Conservation (phyloP, 2,113 vertebrate genomes). For the Ploceus nigricollis region DNA sequence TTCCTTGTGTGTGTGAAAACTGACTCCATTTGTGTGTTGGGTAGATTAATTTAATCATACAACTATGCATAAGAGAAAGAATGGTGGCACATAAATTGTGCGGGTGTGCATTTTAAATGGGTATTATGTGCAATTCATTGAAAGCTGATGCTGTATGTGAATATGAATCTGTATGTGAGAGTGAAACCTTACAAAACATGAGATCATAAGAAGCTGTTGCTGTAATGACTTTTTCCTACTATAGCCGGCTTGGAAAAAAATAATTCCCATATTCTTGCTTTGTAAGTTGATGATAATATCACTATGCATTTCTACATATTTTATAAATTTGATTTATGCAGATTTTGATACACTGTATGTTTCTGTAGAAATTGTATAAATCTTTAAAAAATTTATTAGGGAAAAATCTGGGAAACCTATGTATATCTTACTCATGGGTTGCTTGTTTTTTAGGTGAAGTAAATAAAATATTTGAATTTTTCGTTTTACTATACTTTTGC, state of each 20-base stretch:
- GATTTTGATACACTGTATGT: conserved; percentile 87
- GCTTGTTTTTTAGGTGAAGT: conserved; percentile 81
- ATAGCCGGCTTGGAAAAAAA: conserved; percentile 69
- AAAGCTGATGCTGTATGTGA: conserved; percentile 61
- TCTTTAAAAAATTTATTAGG: conserved; percentile 77
- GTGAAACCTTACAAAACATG: conserved; percentile 57
- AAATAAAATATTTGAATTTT: conserved; percentile 80
- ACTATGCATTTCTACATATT: conserved; percentile 87
- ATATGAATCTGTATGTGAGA: conserved; percentile 65
- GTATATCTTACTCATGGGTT: conserved; percentile 78
- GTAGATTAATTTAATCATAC: conserved; percentile 68
- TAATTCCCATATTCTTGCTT: conserved; percentile 75
- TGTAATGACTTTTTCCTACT: conserved; percentile 74
- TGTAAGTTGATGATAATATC: conserved; percentile 78
- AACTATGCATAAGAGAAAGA: conserved; percentile 76
- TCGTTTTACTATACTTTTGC: conserved; percentile 36
- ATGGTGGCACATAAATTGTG: conserved; percentile 64
- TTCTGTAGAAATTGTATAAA: conserved; percentile 87
- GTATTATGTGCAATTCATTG: conserved; percentile 72
- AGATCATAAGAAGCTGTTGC: conserved; percentile 67
- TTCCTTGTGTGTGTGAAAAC: conserved; percentile 63
- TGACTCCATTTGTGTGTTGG: conserved; percentile 54
- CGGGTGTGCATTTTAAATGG: conserved; percentile 62
- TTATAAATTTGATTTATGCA: conserved; percentile 86
- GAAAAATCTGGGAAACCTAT: conserved; percentile 70